These are phyloP conservation scores for Distichodus sexfasciatus DNA, from an alignment of 2,797 vertebrate genomes.

Conservation along the genomic window DNA sequence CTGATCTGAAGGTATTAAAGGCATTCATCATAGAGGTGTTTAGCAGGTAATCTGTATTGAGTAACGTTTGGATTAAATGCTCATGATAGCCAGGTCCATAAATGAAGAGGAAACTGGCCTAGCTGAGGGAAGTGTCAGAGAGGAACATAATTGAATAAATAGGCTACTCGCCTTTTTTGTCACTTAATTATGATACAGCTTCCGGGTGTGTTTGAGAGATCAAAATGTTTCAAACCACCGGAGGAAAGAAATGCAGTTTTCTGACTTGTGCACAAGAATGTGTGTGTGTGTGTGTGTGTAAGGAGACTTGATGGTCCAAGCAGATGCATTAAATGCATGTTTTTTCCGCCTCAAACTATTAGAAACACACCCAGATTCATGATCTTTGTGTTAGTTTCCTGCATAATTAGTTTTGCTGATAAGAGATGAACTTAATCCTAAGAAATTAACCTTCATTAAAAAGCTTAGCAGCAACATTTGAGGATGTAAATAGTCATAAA, in stretches of 20 bases:
- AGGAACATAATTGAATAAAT: slow-evolving; percentile 47
- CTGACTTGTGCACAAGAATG: slow-evolving; percentile 21
- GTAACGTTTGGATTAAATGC: slow-evolving; percentile 41
- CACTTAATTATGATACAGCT: slow-evolving; percentile 56
- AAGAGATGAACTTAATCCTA: slow-evolving; percentile 13
- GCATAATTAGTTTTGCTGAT: slow-evolving; percentile 17
- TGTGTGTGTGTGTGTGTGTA: too few relatives aligned
- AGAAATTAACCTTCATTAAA: not conserved
- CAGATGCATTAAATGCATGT: slow-evolving; percentile 44
- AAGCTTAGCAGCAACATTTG: not conserved
- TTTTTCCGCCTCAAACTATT: slow-evolving; percentile 8
- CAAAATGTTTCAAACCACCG: slow-evolving; percentile 49
- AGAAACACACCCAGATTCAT: slow-evolving; percentile 8
- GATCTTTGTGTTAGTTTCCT: slow-evolving; percentile 1
- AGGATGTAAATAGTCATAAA: not conserved
- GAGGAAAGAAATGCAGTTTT: slow-evolving; percentile 44
- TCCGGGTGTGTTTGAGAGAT: slow-evolving; percentile 43
- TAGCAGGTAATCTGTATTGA: slow-evolving; percentile 41
- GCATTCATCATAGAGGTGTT: slow-evolving; percentile 54
- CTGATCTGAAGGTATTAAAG: slow-evolving; percentile 57
- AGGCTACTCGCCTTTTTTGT: slow-evolving; percentile 40
- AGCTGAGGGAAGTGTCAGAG: slow-evolving; percentile 23
- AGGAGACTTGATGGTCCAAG: slow-evolving; percentile 20
- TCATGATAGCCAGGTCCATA: slow-evolving; percentile 19
- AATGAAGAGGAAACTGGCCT: slow-evolving; percentile 16